Conservation (phyloP, 2,888 invertebrate species). For the Adelognathus sp. region DNA sequence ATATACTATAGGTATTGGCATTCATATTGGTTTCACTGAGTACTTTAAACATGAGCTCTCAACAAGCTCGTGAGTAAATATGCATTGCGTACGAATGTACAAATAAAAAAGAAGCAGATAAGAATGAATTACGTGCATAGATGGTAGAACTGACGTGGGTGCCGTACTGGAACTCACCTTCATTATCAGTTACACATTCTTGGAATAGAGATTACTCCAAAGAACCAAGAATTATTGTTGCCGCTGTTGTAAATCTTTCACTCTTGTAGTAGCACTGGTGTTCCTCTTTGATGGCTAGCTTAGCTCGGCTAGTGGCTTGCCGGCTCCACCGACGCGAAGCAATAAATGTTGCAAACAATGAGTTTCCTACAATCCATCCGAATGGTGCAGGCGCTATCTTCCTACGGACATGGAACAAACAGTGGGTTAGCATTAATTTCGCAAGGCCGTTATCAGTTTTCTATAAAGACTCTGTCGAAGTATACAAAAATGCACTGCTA, state of each 20-base stretch:
- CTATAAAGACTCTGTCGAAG: not conserved
- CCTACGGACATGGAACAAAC: not conserved
- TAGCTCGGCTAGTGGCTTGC: not conserved
- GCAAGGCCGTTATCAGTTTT: not conserved
- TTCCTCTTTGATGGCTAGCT: not conserved
- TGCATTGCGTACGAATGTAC: not conserved
- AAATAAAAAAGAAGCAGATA: not conserved
- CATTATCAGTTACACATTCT: conserved; percentile 49
- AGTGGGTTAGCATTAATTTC: not conserved
- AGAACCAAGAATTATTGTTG: not conserved
- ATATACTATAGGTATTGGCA: not conserved
- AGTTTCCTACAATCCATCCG: not conserved
- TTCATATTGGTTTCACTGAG: not conserved
- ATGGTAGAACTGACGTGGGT: not conserved
- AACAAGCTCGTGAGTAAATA: not conserved
- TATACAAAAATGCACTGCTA: not conserved
- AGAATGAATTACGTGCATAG: not conserved
- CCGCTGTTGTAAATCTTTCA: not conserved
- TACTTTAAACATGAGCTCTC: not conserved
- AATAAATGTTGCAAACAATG: not conserved
- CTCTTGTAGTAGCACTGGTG: not conserved
- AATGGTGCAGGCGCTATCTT: not conserved
- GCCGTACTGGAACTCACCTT: conserved; percentile 23
- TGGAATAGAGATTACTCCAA: conserved; percentile 12
- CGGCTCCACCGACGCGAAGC: not conserved